A percentile compares a stretch with the other conserved stretches of the same genome.
These are phyloP conservation scores for Drosophila saltans DNA, from an alignment of 1,140 invertebrate species.

Conservation along the genomic window DNA sequence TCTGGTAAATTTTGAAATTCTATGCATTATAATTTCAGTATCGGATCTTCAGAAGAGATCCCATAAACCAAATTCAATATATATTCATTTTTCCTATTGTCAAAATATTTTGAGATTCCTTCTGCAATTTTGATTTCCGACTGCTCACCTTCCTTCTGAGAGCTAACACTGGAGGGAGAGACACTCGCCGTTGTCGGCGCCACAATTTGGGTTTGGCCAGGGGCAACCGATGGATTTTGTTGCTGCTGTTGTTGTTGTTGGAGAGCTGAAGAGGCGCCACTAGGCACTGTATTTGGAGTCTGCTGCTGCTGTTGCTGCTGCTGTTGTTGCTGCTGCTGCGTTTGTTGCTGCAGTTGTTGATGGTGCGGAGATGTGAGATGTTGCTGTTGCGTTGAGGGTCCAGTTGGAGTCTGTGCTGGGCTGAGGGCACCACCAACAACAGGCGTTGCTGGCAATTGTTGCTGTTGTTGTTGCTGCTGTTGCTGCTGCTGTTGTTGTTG, in stretches of 20 bases:
- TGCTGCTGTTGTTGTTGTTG: conserved; percentile 77
- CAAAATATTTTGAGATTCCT: background rate
- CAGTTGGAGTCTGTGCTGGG: conserved; percentile 74
- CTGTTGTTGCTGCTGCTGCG: conserved; percentile 48
- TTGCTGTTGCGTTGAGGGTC: conserved; percentile 56
- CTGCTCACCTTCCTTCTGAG: conserved; percentile 82
- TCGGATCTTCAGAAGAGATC: no score
- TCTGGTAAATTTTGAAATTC: no score
- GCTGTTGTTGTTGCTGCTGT: conserved; percentile 47
- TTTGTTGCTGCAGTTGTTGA: conserved; percentile 72
- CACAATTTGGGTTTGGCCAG: conserved; percentile 82
- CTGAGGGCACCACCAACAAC: conserved; percentile 73
- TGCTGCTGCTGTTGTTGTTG: conserved; percentile 56
- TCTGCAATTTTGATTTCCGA: background rate
- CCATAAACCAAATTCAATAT: background rate
- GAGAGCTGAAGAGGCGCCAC: conserved; percentile 66
- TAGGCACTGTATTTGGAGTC: conserved; percentile 63
- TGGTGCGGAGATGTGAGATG: conserved; percentile 80
- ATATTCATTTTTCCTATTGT: no score
- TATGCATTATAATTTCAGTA: no score
- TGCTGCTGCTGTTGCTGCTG: conserved; percentile 62
- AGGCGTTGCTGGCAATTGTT: conserved; percentile 64
- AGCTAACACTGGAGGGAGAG: conserved; percentile 83
- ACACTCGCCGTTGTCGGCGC: conserved; percentile 83
- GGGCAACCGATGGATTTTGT: conserved; percentile 76